A percentile compares a stretch with the other conserved stretches of the same genome.
These are phyloP conservation scores for Eupeodes latifasciatus DNA, from an alignment of 2,888 invertebrate species.

Conservation along the genomic window DNA sequence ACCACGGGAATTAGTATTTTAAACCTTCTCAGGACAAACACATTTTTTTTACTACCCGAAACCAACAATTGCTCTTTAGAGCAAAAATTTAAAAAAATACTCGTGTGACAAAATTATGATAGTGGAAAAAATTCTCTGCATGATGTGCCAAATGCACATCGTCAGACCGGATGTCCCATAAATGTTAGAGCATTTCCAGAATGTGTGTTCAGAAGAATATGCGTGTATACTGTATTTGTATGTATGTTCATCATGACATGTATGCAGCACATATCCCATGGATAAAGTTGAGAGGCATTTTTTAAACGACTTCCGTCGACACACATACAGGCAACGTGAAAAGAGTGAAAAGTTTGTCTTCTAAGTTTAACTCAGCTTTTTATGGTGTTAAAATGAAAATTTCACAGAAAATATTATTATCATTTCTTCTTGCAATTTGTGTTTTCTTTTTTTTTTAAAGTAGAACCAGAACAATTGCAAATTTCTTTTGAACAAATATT, in stretches of 20 bases:
- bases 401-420: conserved; percentile 22
- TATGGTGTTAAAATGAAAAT: conserved; percentile 38
- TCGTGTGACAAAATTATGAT: conserved; percentile 31
- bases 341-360: conserved; percentile 49
- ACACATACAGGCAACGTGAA: conserved; percentile 16
- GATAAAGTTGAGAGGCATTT: conserved; percentile 46
- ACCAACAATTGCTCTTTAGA: neutral
- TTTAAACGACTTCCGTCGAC: conserved; percentile 58
- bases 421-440: neutral
- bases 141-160: conserved; percentile 57
- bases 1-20: too few species aligned
- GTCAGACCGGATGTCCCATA: conserved; percentile 55
- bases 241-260: neutral
- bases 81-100: neutral
- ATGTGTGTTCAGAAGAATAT: conserved; percentile 12
- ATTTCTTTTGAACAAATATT: conserved; percentile 22
- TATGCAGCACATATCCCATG: neutral
- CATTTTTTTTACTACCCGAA: neutral
- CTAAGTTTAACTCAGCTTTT: neutral
- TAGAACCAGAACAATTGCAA: conserved; percentile 9
- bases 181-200: conserved; percentile 36
- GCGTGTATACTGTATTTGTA: neutral
- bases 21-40: too few species aligned
- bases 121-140: conserved; percentile 18
- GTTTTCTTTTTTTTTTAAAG: neutral